Conservation (phyloP, 2,113 vertebrate species). For the Platysteira castanea region DNA sequence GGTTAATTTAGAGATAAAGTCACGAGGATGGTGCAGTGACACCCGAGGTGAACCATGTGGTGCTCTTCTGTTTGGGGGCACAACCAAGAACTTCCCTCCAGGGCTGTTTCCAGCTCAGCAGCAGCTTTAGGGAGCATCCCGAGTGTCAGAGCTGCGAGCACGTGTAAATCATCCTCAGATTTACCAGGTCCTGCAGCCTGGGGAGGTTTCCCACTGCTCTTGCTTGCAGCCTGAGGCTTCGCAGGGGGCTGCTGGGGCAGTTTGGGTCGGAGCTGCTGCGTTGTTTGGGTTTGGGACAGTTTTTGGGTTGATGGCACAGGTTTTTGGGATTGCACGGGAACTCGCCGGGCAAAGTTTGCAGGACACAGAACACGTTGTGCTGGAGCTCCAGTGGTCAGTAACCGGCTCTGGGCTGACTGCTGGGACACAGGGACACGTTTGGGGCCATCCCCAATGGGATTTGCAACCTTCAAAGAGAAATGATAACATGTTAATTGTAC, state of each 20-base stretch:
- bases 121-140: neutral
- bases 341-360: constrained; percentile 79
- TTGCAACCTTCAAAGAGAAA: constrained; percentile 52
- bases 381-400: constrained; percentile 14
- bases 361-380: constrained; percentile 75
- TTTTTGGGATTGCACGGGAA: constrained; percentile 66
- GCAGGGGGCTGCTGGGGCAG: neutral
- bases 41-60: rapidly evolving
- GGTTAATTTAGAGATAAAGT: neutral
- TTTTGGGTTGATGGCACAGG: constrained; percentile 21
- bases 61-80: neutral
- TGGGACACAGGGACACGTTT: constrained; percentile 78
- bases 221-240: neutral
- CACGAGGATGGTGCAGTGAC: neutral
- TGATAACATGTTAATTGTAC: rapidly evolving
- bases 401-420: constrained; percentile 33
- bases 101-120: neutral
- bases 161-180: neutral
- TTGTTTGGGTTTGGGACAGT: neutral
- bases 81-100: neutral
- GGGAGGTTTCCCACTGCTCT: constrained; percentile 31
- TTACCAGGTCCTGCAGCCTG: constrained; percentile 57
- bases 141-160: neutral
- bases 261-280: neutral
- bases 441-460: constrained; percentile 61